A percentile compares a stretch with the other conserved stretches of the same genome.
Evolutionary conservation across 2,113 vertebrate species (phyloP).

Genomic region (Aramus guarauna): DNA sequence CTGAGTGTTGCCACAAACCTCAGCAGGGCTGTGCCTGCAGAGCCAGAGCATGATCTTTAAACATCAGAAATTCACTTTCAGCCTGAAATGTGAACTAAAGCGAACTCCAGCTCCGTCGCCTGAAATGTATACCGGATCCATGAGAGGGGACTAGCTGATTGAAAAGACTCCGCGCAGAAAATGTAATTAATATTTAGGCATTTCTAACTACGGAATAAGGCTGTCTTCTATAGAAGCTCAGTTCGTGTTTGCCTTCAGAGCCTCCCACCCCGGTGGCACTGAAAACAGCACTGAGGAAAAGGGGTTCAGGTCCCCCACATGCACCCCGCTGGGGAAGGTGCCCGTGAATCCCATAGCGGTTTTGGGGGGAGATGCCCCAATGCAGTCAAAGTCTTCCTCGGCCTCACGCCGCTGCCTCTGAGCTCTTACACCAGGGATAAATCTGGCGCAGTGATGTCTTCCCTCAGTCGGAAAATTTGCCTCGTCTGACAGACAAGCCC

Average conservation of each 20-base stretch:
- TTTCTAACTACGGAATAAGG: neutral
- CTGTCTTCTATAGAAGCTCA: neutral
- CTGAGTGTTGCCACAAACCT: neutral
- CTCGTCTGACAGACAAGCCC: conserved; percentile 1
- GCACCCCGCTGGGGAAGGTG: neutral
- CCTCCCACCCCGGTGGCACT: neutral
- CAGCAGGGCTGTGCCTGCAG: neutral
- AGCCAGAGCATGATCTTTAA: neutral
- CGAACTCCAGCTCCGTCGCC: neutral
- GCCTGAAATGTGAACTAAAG: neutral
- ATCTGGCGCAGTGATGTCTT: neutral
- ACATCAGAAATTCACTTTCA: neutral
- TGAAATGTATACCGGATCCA: neutral
- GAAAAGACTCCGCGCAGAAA: neutral
- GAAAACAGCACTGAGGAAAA: neutral
- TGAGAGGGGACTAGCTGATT: neutral
- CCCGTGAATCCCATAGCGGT: neutral
- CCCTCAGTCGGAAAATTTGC: conserved; percentile 30
- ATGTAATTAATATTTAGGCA: neutral
- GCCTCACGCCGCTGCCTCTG: neutral
- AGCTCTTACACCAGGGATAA: neutral
- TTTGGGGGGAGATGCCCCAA: neutral
- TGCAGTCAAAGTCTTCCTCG: neutral
- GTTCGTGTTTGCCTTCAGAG: rapidly evolving
- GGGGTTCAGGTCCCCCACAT: rapidly evolving